These are phyloP conservation scores for Pungitius pungitius DNA, from an alignment of 2,113 vertebrate species.

Conservation along the genomic window DNA sequence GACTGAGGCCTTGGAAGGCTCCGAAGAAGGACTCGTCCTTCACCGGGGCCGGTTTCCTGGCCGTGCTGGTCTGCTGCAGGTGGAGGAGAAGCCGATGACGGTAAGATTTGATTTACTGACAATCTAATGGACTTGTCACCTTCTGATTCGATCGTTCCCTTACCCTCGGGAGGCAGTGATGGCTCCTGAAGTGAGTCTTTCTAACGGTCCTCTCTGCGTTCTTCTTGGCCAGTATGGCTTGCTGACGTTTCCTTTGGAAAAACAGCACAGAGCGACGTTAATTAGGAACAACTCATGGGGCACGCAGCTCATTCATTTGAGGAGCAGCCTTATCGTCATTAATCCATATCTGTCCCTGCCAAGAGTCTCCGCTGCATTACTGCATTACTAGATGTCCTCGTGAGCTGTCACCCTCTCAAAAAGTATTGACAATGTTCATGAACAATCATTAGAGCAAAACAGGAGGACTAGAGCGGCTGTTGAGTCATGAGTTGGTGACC, in stretches of 20 bases:
- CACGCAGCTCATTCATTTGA: slow-evolving; percentile 58
- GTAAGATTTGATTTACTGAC: background rate
- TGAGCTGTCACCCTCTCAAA: background rate
- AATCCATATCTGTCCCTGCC: slow-evolving; percentile 37
- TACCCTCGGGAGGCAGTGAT: slow-evolving; percentile 81
- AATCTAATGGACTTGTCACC: background rate
- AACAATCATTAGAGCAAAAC: background rate
- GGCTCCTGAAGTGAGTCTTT: slow-evolving; percentile 76
- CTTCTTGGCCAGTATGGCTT: slow-evolving; percentile 75
- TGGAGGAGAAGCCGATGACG: background rate
- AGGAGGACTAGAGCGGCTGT: background rate
- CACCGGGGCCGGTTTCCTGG: slow-evolving; percentile 35
- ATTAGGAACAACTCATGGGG: slow-evolving; percentile 38
- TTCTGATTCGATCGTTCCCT: background rate
- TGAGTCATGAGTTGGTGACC: background rate
- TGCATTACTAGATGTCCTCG: background rate
- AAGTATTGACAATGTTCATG: background rate
- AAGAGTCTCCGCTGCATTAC: slow-evolving; percentile 24
- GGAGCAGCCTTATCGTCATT: slow-evolving; percentile 44
- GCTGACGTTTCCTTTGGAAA: slow-evolving; percentile 75
- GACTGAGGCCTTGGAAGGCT: slow-evolving; percentile 77
- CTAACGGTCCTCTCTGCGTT: slow-evolving; percentile 74
- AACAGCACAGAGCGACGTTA: slow-evolving; percentile 36
- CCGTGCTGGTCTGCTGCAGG: slow-evolving; percentile 30
- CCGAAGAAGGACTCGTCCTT: slow-evolving; percentile 77